These are phyloP conservation scores for Lasioglossum leucozonium DNA, from an alignment of 2,888 invertebrate genomes.

Conservation along the genomic window DNA sequence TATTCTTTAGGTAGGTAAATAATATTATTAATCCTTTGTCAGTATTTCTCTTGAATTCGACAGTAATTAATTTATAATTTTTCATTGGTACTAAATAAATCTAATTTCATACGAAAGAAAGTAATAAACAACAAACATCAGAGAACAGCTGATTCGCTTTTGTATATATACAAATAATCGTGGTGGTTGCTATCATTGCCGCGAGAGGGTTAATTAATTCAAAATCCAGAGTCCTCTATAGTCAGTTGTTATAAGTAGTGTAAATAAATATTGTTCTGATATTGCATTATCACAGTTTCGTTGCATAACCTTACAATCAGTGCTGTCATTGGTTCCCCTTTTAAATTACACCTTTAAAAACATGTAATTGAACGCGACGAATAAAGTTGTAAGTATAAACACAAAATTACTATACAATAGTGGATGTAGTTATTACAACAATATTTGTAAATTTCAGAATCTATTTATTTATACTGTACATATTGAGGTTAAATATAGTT, in stretches of 20 bases:
- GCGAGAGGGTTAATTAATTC: neutral
- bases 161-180: neutral
- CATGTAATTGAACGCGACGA: neutral
- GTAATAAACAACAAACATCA: neutral
- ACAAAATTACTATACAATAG: neutral
- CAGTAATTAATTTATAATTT: neutral
- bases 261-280: neutral
- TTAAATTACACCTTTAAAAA: neutral
- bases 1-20: neutral
- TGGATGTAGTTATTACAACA: neutral
- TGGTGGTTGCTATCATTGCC: neutral
- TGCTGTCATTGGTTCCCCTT: neutral
- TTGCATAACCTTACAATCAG: neutral
- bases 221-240: neutral
- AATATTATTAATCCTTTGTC: neutral
- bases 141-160: neutral
- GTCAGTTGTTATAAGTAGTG: neutral
- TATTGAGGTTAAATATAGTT: neutral
- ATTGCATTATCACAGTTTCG: neutral
- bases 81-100: neutral
- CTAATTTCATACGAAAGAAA: neutral
- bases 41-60: neutral
- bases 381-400: neutral
- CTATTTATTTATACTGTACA: neutral
- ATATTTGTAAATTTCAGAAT: neutral